Evolutionary conservation across 2,888 invertebrate species (phyloP).

Genomic region (Hermodice carunculata): DNA sequence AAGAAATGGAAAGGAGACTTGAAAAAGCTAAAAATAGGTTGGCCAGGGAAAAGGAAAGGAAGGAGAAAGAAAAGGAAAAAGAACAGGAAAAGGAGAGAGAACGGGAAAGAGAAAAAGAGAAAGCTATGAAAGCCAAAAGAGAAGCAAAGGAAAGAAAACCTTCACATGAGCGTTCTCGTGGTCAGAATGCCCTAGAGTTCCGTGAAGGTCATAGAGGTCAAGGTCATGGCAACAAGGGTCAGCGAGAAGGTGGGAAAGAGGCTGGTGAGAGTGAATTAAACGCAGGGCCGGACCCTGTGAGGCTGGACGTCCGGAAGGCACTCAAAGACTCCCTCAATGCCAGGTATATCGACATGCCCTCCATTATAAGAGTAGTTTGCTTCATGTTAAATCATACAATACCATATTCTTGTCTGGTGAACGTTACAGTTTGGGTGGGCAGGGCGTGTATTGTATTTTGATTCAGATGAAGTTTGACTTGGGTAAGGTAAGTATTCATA

Average conservation of each 20-base stretch:
- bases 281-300: conserved; percentile 67
- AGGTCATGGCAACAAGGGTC: background rate
- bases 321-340: conserved; percentile 71
- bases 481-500: background rate
- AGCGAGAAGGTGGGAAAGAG: too few species aligned
- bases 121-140: background rate
- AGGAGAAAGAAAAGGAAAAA: conserved; percentile 14
- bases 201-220: too few species aligned
- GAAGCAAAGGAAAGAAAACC: too few species aligned
- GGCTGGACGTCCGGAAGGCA: conserved; percentile 87
- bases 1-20: background rate
- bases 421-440: background rate
- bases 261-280: too few species aligned
- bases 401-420: too few species aligned
- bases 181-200: too few species aligned
- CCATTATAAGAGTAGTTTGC: background rate
- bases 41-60: conserved; percentile 7
- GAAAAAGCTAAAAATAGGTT: conserved; percentile 7
- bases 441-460: too few species aligned
- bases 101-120: too few species aligned
- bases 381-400: background rate
- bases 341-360: conserved; percentile 46
- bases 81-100: conserved; percentile 7
- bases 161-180: too few species aligned
- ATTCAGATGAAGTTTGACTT: background rate